Evolutionary conservation across 1,140 invertebrate species (phyloP), one percentile per base, ranked within the genome.

Genomic region (Zaprionus camerounensis): DNA sequence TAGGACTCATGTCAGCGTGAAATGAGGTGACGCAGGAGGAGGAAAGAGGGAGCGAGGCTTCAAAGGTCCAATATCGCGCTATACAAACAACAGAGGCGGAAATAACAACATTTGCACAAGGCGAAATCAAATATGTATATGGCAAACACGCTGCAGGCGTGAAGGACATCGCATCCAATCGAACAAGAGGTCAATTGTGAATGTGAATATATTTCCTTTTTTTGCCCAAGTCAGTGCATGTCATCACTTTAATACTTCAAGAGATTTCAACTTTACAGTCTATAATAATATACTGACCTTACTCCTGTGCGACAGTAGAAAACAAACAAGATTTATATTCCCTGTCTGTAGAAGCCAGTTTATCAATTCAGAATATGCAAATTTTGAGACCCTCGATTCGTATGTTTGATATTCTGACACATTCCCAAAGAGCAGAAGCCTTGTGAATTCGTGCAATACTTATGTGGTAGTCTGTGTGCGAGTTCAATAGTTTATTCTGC

Each of bases 71-170:
- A 38, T 59, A 36, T 20, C 28, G 36, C 51, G 17, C 26, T 49
- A 34, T 46, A 34, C 68, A 67, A 67, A 73, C 53, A 71, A 71
- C 13, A 56, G 56, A 26, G 1, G 36, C 53, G 38, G 31, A 53
- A 20, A 36, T 31, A 61, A 53, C 28, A 73, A 67, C 46, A 51
- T 57, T 65, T 38, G 55, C 44, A 51, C 26, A 59, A 22, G 55
- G 46, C 63, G 53, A 58, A 70, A 78, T 70, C 55, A 78, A 78
- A 78, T 70, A 78, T 78, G 55, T 65, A 75, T 63, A 44, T 44
- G 66, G 41, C 17, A 71, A 51, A 71, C 56, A 78, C 28, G 34
- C 55, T 66, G 38, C 66, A 26, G 58, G 67, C 76, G 63, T 34
- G 34, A 17, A 46, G 59, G 13, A 53, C 62, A 46, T 46, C 41